Conservation (phyloP, 2,797 vertebrate species). For the Coendou prehensilis region DNA sequence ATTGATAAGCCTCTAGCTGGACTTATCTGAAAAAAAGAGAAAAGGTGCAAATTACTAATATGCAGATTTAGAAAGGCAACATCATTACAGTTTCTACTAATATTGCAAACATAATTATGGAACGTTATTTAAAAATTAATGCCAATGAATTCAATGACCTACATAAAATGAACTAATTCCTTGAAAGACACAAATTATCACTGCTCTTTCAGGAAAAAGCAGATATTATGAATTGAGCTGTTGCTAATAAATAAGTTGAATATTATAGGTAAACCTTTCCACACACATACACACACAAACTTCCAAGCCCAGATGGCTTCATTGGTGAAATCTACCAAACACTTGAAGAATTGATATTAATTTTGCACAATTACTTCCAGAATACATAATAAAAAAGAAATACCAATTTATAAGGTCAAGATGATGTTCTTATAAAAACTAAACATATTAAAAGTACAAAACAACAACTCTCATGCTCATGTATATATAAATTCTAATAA, state of each 20-base stretch:
- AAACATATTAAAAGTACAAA: not conserved
- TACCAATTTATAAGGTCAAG: not conserved
- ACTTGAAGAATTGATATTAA: not conserved
- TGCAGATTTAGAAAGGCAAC: constrained; percentile 22
- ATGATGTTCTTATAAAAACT: not conserved
- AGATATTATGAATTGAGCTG: not conserved
- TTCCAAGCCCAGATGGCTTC: not conserved
- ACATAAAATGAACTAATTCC: constrained; percentile 25
- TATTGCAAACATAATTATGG: constrained; percentile 19
- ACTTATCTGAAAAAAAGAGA: constrained; percentile 28
- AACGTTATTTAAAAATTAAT: constrained; percentile 37
- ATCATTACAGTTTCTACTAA: constrained; percentile 23
- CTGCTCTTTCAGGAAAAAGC: not conserved
- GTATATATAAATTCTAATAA: not conserved
- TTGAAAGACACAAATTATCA: constrained; percentile 17
- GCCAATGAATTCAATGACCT: constrained; percentile 33
- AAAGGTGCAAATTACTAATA: constrained; percentile 9
- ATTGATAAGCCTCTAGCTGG: not conserved
- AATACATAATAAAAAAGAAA: constrained; percentile 45
- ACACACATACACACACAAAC: not conserved
- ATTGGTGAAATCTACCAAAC: not conserved
- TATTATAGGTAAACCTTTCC: not conserved
- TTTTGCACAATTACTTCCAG: not conserved
- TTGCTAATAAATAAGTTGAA: constrained; percentile 6
- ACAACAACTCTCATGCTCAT: not conserved